Evolutionary conservation across 37 sponge, comb jelly and placozoan genomes (phyloP), one percentile per base, ranked within the genome.

Genomic region (Diacarnus erythraeanus): DNA sequence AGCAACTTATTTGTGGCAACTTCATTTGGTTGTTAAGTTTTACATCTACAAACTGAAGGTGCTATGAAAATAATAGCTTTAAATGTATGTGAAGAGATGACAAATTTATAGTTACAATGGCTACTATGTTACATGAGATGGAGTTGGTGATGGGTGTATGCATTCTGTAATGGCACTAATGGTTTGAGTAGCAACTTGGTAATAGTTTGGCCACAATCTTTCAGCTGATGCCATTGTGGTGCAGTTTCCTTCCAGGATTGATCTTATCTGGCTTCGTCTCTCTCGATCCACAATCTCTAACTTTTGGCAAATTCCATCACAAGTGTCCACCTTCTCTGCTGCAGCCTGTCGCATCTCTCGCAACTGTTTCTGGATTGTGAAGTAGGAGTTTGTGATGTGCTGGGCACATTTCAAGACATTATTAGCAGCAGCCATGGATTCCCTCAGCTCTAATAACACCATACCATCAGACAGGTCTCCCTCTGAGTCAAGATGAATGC

Each of bases 161-260:
- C 83, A 75, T 67, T 87, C 69, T 64, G 81, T 87, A 8, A 87
- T 75, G 31, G 67, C 31, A 6, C 37, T 27, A 27, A 87, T 74
- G 17, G 77, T 75, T 18, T 80, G 61, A 4, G 59, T 75, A 21
- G 81, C 87, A 51, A 40, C 51, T 37, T 56, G 42, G 38, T 54
- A 68, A 23, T 67, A 57, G 47, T 87, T 68, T 41, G 54, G 67
- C 91, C 91, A 90, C 64, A 64, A 36, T 68, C 79, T 75, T 29
- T 27, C 56, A 0, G 77, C 84, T 25, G 66, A 60, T 38, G 42
- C 22, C n/a, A 90, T 47, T 21, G 82, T 54, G 2, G 58, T 57
- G 10, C 18, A 40, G 42, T 90, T 85, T 18, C 91, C 91, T 3
- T 77, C 64, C 36, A 81, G 57, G 41, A 88, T 42, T 33, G 81